A percentile compares a stretch with the other conserved stretches of the same genome.
These are phyloP conservation scores for Dicentrarchus labrax DNA, from an alignment of 2,113 vertebrate genomes.

Conservation along the genomic window DNA sequence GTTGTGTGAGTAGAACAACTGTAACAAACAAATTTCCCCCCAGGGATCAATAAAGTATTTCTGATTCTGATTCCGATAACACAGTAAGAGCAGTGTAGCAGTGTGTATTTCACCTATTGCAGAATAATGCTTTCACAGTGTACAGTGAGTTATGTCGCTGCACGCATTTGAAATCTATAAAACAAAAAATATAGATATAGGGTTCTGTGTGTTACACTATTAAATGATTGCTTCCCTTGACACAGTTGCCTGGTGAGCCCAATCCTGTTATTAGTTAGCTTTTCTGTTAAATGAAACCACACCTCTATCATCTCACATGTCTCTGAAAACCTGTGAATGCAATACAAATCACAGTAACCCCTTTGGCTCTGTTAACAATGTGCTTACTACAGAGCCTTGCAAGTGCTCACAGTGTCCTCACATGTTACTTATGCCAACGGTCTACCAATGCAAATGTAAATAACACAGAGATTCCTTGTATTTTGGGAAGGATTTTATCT, in stretches of 20 bases:
- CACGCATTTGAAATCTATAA: background rate
- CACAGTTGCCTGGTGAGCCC: background rate
- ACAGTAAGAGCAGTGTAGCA: too few relatives aligned
- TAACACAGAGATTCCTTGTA: constrained; percentile 8
- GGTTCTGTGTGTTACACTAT: background rate
- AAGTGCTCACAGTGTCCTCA: constrained; percentile 12
- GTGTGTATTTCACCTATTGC: too few relatives aligned
- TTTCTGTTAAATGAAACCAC: background rate
- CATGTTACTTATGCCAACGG: background rate
- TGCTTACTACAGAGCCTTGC: background rate
- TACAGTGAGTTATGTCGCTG: background rate
- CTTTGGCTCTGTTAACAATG: constrained; percentile 7
- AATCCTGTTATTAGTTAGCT: background rate
- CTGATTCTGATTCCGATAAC: background rate
- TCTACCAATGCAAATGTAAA: constrained; percentile 5
- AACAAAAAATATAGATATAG: background rate
- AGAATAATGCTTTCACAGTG: background rate
- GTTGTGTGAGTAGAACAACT: too few relatives aligned
- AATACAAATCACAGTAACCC: background rate
- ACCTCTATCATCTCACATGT: constrained; percentile 25
- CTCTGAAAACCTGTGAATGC: background rate
- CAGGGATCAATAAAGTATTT: too few relatives aligned
- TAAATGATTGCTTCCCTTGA: background rate
- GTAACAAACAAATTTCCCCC: too few relatives aligned
- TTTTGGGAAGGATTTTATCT: constrained; percentile 34